Percentiles rank a stretch among this genome's conserved stretches.
These are phyloP conservation scores for Vandiemenella viatica DNA, from an alignment of 2,888 invertebrate species.

Conservation along the genomic window DNA sequence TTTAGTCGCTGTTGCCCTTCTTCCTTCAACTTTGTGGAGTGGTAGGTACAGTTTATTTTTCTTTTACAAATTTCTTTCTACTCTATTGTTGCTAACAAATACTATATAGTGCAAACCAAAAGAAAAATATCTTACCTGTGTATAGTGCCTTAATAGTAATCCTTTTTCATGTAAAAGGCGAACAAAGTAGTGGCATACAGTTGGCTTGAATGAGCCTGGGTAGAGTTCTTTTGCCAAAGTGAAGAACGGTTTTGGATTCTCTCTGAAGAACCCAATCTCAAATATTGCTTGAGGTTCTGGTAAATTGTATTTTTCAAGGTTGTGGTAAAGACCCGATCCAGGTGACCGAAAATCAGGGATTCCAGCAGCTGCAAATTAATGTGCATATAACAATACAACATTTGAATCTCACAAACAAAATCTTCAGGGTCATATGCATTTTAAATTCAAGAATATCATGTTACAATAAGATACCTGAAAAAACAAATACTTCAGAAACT, in stretches of 20 bases:
- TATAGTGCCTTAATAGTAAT: constrained; percentile 34
- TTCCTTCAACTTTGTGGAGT: too few species aligned
- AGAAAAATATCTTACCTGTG: constrained; percentile 32
- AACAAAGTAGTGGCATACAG: constrained; percentile 81
- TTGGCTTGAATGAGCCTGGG: constrained; percentile 78
- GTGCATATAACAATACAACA: too few species aligned
- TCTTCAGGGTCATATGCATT: too few species aligned
- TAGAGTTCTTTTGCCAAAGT: constrained; percentile 77
- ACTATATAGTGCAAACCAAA: too few species aligned
- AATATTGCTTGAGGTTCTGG: constrained; percentile 88
- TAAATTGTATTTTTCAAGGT: constrained; percentile 78
- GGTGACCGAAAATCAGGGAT: constrained; percentile 94
- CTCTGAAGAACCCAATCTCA: constrained; percentile 70
- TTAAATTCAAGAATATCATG: too few species aligned
- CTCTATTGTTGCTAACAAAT: too few species aligned
- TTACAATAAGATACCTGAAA: too few species aligned
- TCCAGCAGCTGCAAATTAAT: constrained; percentile 43
- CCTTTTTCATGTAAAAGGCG: constrained; percentile 69
- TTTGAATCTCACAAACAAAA: too few species aligned
- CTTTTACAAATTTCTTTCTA: too few species aligned
- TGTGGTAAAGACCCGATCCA: constrained; percentile 80
- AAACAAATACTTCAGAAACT: too few species aligned
- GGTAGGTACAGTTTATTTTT: too few species aligned
- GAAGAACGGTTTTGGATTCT: constrained; percentile 87
- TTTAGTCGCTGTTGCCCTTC: too few species aligned